phyloP scores from a whole-genome alignment of 2,113 vertebrate genomes.

The Melanotaenia duboulayi region DNA sequence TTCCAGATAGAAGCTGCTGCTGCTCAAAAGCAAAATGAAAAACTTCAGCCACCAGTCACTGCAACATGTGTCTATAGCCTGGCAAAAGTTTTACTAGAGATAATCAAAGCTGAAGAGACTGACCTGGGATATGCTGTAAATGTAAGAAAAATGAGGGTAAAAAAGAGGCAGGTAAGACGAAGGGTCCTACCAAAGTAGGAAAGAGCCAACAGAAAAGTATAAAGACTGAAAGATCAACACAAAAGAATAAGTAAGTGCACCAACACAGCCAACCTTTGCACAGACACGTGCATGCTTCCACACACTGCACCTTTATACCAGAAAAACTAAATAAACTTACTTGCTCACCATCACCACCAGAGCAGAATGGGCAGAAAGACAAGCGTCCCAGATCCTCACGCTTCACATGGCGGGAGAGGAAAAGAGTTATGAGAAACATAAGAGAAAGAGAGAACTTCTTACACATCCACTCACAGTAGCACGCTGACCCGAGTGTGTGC shows the following conservation, averaged over 20 bases:
- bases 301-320: slow-evolving; percentile 12
- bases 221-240: slow-evolving; percentile 37
- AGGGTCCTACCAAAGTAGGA: slow-evolving; percentile 29
- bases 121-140: too few relatives aligned
- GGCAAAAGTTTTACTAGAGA: too few relatives aligned
- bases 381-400: slow-evolving; percentile 35
- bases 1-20: not conserved
- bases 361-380: slow-evolving; percentile 30
- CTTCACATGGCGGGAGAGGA: slow-evolving; percentile 49
- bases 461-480: slow-evolving; percentile 62
- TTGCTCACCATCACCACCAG: slow-evolving; percentile 61
- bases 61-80: slow-evolving; percentile 16
- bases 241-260: slow-evolving; percentile 49
- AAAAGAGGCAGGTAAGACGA: slow-evolving; percentile 17
- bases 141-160: not conserved
- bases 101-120: too few relatives aligned
- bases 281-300: slow-evolving; percentile 12
- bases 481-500: slow-evolving; percentile 64
- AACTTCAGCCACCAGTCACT: not conserved
- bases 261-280: slow-evolving; percentile 11
- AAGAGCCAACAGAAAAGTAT: slow-evolving; percentile 9
- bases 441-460: slow-evolving; percentile 56
- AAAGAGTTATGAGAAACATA: slow-evolving; percentile 26
- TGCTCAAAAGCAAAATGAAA: not conserved
- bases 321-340: slow-evolving; percentile 34